These are phyloP conservation scores for Ditula angustiorana DNA, from an alignment of 2,888 invertebrate genomes.

Conservation along the genomic window DNA sequence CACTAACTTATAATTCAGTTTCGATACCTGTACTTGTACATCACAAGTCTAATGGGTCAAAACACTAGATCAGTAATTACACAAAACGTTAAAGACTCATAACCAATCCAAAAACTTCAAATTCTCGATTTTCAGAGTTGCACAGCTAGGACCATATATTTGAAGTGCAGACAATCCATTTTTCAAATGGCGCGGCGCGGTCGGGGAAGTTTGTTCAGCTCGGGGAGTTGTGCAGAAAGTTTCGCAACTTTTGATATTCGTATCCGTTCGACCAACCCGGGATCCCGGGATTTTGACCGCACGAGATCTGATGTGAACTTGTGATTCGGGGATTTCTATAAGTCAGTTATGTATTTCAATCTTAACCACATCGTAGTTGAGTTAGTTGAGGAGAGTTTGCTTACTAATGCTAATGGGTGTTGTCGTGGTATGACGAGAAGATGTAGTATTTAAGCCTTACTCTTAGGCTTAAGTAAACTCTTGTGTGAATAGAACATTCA, in stretches of 20 bases:
- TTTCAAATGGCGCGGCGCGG: constrained; percentile 75
- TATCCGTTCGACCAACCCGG: constrained; percentile 64
- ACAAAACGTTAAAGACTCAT: constrained; percentile 1
- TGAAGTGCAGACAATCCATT: constrained; percentile 82
- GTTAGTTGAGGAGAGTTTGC: background rate
- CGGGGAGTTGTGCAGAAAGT: constrained; percentile 63
- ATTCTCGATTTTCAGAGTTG: constrained; percentile 64
- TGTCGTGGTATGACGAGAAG: background rate
- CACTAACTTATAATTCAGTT: no score
- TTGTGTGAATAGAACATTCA: no score
- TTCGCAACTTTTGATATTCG: constrained; percentile 76
- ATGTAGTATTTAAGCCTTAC: background rate
- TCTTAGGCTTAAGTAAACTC: background rate
- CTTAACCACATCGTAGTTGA: constrained; percentile 22
- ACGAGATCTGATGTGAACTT: constrained; percentile 19
- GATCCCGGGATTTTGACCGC: constrained; percentile 59
- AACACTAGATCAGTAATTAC: background rate
- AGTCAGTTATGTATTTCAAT: constrained; percentile 28
- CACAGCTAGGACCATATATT: constrained; percentile 76
- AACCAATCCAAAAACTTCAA: constrained; percentile 36
- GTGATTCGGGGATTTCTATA: constrained; percentile 16
- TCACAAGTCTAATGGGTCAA: background rate
- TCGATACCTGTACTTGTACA: no score
- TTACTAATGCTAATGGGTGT: background rate
- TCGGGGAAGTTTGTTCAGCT: constrained; percentile 63